phyloP scores from a whole-genome alignment of 64 coral and sea anemone species.

The Pocillopora damicornis region DNA sequence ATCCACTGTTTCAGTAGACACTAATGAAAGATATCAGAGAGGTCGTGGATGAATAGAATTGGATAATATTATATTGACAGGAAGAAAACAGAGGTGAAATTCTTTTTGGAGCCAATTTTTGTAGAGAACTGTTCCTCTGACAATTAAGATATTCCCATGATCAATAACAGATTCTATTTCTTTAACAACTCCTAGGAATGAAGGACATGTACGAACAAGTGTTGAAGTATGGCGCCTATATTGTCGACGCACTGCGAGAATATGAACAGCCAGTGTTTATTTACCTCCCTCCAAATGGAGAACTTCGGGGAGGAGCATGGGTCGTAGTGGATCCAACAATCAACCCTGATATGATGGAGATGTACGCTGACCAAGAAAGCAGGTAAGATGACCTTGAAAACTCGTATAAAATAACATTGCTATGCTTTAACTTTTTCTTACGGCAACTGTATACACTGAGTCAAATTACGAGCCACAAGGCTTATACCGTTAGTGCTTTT shows the following conservation, averaged over 20 bases:
- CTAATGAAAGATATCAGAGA: no score
- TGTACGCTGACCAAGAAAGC: constrained; percentile 94
- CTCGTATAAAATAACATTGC: not conserved
- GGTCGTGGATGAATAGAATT: no score
- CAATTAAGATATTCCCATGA: not conserved
- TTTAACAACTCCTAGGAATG: not conserved
- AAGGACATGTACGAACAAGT: constrained; percentile 95
- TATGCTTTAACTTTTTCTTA: no score
- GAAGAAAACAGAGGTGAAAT: no score
- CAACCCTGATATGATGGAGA: constrained; percentile 90
- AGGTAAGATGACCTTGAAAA: constrained; percentile 36
- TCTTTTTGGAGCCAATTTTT: no score
- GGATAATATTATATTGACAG: no score
- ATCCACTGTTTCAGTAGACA: no score
- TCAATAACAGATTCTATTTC: not conserved
- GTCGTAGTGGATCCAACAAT: constrained; percentile 96
- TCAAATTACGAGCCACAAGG: no score
- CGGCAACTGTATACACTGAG: no score
- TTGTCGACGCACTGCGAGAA: constrained; percentile 84
- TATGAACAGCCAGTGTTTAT: constrained; percentile 89
- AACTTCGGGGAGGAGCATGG: constrained; percentile 95
- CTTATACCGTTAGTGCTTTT: no score
- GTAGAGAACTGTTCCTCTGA: no score
- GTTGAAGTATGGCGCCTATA: constrained; percentile 91
- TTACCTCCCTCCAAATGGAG: constrained; percentile 86